Evolutionary conservation across 2,113 vertebrate species (phyloP).

Genomic region (Poeciliopsis retropinna): DNA sequence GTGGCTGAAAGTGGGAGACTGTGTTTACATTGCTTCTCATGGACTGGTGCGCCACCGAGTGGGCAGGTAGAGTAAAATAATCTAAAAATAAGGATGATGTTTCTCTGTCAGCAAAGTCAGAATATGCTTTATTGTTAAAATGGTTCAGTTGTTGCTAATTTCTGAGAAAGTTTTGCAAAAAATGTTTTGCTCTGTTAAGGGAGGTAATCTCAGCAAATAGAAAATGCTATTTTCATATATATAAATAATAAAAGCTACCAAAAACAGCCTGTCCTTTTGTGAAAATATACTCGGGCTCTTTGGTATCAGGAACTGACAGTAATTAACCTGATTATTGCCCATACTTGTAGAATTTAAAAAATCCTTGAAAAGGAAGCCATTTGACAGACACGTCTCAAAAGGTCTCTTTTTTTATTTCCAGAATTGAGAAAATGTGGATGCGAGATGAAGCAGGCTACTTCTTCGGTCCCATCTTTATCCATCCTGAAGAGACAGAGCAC

Average conservation of each 20-base stretch:
- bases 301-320: too few relatives aligned
- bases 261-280: too few relatives aligned
- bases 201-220: not conserved
- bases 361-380: too few relatives aligned
- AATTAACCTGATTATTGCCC: too few relatives aligned
- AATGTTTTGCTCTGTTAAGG: too few relatives aligned
- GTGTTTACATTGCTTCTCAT: constrained; percentile 94
- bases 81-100: not conserved
- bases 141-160: too few relatives aligned
- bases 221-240: not conserved
- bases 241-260: too few relatives aligned
- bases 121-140: not conserved
- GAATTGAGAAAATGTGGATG: constrained; percentile 97
- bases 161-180: too few relatives aligned
- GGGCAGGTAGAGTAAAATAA: constrained; percentile 85
- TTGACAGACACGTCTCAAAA: too few relatives aligned
- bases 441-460: constrained; percentile 96
- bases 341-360: too few relatives aligned
- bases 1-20: constrained; percentile 97
- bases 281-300: too few relatives aligned
- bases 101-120: not conserved
- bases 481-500: constrained; percentile 97
- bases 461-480: constrained; percentile 98
- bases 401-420: constrained; percentile 25
- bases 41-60: constrained; percentile 94